Base-by-base conservation (phyloP, 2,797 vertebrate species). In the Siniperca scherzeri region DNA sequence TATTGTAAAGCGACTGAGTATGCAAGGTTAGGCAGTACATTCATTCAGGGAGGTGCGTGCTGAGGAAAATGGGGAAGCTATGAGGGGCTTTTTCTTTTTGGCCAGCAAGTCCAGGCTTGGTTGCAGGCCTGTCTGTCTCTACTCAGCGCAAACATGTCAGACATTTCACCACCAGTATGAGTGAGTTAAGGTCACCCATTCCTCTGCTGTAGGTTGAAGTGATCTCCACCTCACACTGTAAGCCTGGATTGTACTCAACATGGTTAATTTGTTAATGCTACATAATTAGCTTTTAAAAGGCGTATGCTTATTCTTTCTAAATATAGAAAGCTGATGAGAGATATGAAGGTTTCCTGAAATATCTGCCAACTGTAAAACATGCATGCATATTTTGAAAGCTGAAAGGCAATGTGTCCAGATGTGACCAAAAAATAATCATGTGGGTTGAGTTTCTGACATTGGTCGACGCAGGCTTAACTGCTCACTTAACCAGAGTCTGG, bases 31-130 rank as follows among this genome's bases (percentile, higher is more conserved):
- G 77, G 90, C 74, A 61, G 67, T 69, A 14, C 82, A 78, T 89
- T 89, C 86, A 92, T 87, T 91, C 90, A 89, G 88, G 85, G 88
- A 89, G 79, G 77, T 73, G 78, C 83, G 74, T 82, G 77, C 85
- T 73, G 36, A 83, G 83, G 78, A 92, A 94, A 92, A 92, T 87
- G 85, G 83, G 86, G 89, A 87, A 78, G 82, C 88, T 87, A 81
- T 89, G 88, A 92, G 91, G 93, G 92, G 81, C 92, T 94, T 93
- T 95, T 94, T 93, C 87, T 93, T 30, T 30, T 30, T 93, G 92
- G 93, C 93, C 91, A 90, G 94, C 94, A 96, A 92, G 94, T 93
- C 92, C 91, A 91, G 95, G 91, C 95, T 94, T 95, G 95, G 92
- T 95, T 90, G 81, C 89, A 89, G 88, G 80, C 87, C 92, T 90